A percentile compares a stretch with the other conserved stretches of the same genome.
Evolutionary conservation across 2,888 invertebrate genomes (phyloP).

Genomic region (Masnerella sp.): DNA sequence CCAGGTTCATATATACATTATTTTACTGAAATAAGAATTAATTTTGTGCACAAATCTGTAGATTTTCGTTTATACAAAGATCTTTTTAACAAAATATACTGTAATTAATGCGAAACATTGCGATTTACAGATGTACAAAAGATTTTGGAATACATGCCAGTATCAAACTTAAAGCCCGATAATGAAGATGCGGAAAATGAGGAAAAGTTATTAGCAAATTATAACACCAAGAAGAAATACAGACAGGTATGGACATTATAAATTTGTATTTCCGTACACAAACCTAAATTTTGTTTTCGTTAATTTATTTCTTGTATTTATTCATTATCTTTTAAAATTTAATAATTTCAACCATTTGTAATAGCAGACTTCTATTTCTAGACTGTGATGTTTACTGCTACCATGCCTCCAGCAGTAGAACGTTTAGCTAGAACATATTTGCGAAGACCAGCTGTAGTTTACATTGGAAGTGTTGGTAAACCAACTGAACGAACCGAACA

Average conservation of each 20-base stretch:
- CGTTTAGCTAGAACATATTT: conserved; percentile 96
- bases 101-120: not conserved
- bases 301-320: too few relatives aligned
- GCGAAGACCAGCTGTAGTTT: conserved; percentile 96
- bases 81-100: not conserved
- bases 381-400: conserved; percentile 99
- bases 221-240: conserved; percentile 96
- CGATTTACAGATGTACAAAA: conserved; percentile 88
- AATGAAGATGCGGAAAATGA: conserved; percentile 99
- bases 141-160: conserved; percentile 98
- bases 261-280: not conserved
- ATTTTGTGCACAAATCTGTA: too few relatives aligned
- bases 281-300: too few relatives aligned
- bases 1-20: too few relatives aligned
- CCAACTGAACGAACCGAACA: conserved; percentile 99
- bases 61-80: not conserved
- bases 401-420: conserved; percentile 99
- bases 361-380: conserved; percentile 71
- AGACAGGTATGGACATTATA: conserved; percentile 82
- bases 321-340: not conserved
- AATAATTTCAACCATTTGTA: too few relatives aligned
- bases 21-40: too few relatives aligned
- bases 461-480: conserved; percentile 97
- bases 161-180: conserved; percentile 98
- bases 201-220: conserved; percentile 92